A percentile compares a stretch with the other conserved stretches of the same genome.
Conservation (phyloP, 2,113 vertebrate genomes). For the Pelodiscus sinensis region DNA sequence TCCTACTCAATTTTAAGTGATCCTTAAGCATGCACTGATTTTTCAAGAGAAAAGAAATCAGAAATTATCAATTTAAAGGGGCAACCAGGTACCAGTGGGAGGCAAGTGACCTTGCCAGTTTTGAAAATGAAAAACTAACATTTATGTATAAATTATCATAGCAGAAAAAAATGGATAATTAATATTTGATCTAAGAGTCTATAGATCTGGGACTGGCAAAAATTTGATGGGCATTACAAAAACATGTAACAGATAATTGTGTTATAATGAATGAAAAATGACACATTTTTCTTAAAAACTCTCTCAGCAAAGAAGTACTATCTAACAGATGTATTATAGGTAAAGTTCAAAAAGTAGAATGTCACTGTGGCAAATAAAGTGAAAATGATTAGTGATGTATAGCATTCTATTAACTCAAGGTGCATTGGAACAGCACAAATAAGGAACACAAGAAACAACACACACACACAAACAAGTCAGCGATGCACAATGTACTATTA, state of each 20-base stretch:
- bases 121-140: neutral
- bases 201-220: neutral
- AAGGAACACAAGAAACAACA: neutral
- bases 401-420: neutral
- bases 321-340: constrained; percentile 50
- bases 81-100: neutral
- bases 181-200: neutral
- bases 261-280: neutral
- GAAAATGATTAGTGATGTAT: neutral
- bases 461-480: neutral
- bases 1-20: constrained; percentile 55
- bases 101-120: neutral
- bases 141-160: neutral
- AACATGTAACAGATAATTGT: neutral
- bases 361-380: constrained; percentile 47
- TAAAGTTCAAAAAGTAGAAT: constrained; percentile 45
- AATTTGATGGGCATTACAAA: neutral
- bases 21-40: neutral
- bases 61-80: constrained; percentile 25
- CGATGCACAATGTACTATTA: neutral
- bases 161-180: constrained; percentile 21
- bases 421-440: neutral
- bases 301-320: constrained; percentile 3
- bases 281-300: neutral
- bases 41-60: constrained; percentile 12